These are phyloP conservation scores for Scomberomorus guttatus DNA, from an alignment of 2,797 vertebrate genomes.

Conservation along the genomic window DNA sequence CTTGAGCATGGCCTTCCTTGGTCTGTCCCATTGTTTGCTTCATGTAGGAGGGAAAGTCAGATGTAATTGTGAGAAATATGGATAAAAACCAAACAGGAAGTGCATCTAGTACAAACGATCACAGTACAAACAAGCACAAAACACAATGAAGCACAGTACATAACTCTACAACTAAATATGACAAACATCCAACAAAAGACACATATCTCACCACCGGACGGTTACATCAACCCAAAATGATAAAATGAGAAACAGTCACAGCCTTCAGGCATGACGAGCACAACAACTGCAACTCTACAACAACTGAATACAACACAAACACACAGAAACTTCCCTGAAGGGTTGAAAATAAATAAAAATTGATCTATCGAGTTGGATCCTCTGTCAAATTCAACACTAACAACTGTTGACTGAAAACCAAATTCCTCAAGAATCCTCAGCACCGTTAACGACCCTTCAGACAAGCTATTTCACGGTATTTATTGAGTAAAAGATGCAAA, in stretches of 20 bases:
- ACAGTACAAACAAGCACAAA: conserved; percentile 35
- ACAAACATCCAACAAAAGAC: conserved; percentile 15
- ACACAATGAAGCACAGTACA: conserved; percentile 19
- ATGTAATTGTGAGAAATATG: conserved; percentile 63
- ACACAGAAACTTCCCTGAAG: conserved; percentile 52
- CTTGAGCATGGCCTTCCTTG: conserved; percentile 64
- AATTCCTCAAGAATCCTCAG: conserved; percentile 6
- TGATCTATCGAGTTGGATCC: not conserved
- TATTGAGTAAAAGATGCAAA: not conserved
- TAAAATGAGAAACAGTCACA: conserved; percentile 24
- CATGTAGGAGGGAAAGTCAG: conserved; percentile 74
- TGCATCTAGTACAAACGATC: conserved; percentile 37
- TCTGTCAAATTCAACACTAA: conserved; percentile 14
- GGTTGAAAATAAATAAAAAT: not conserved
- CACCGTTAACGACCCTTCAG: conserved; percentile 32
- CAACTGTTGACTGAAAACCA: conserved; percentile 18
- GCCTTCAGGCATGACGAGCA: conserved; percentile 8
- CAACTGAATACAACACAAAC: conserved; percentile 27
- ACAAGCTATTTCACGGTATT: conserved; percentile 36
- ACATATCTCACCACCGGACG: not conserved
- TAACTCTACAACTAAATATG: not conserved
- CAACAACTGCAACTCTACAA: conserved; percentile 19
- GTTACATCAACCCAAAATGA: not conserved
- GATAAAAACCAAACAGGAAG: conserved; percentile 56
- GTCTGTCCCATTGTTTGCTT: conserved; percentile 78